Evolutionary conservation across 2,888 invertebrate genomes (phyloP).

Genomic region (Coenonympha glycerion): DNA sequence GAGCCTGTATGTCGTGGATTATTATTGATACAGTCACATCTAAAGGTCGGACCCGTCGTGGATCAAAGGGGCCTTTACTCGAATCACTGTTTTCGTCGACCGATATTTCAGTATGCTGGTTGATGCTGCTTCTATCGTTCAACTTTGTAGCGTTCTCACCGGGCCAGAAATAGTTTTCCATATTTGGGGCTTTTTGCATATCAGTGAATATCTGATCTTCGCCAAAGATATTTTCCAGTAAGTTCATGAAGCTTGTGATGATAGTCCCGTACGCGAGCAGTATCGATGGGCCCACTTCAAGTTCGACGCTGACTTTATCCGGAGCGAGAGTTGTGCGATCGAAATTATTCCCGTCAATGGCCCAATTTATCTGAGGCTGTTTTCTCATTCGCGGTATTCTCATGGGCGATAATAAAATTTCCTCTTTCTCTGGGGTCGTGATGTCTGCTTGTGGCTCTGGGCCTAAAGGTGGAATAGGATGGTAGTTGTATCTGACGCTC

Average conservation of each 20-base stretch:
- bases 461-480: conserved; percentile 92
- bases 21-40: conserved; percentile 95
- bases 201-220: conserved; percentile 96
- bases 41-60: conserved; percentile 89
- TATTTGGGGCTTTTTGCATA: conserved; percentile 82
- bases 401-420: conserved; percentile 92
- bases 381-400: conserved; percentile 88
- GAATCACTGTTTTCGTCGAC: conserved; percentile 80
- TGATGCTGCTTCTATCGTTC: conserved; percentile 60
- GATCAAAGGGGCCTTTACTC: conserved; percentile 83
- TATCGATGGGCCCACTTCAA: conserved; percentile 96
- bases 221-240: conserved; percentile 98
- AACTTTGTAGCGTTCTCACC: conserved; percentile 56
- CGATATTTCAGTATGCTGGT: conserved; percentile 72
- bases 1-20: conserved; percentile 96
- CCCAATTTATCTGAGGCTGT: conserved; percentile 81
- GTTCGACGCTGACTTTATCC: conserved; percentile 92
- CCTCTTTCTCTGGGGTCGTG: conserved; percentile 95
- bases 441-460: conserved; percentile 93
- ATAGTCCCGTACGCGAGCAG: conserved; percentile 94
- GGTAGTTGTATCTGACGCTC: conserved; percentile 92
- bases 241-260: conserved; percentile 89
- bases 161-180: conserved; percentile 58
- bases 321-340: conserved; percentile 90
- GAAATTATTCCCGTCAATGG: conserved; percentile 83